These are phyloP conservation scores for Trissolcus brochymenae DNA, from an alignment of 2,888 invertebrate genomes.

Conservation along the genomic window DNA sequence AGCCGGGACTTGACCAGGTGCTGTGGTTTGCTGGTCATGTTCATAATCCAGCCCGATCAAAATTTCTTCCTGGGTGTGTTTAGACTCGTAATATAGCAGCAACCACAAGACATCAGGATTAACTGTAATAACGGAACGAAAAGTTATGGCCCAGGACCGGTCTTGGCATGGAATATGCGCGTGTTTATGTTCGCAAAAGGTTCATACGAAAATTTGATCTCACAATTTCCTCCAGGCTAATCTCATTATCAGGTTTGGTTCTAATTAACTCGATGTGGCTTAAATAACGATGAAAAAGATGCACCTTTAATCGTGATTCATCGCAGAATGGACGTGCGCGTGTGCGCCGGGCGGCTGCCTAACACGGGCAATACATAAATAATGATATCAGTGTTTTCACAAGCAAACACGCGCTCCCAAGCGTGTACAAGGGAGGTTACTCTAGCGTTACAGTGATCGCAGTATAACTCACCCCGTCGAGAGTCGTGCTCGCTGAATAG, in stretches of 20 bases:
- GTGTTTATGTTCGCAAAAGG: constrained; percentile 30
- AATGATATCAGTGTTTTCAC: constrained; percentile 74
- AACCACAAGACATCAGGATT: not conserved
- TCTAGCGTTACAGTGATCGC: constrained; percentile 62
- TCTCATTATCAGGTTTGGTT: constrained; percentile 51
- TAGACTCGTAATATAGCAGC: not conserved
- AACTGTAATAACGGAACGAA: not conserved
- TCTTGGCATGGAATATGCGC: not conserved
- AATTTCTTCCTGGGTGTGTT: not conserved
- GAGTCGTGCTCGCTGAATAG: constrained; percentile 68
- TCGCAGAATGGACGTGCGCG: constrained; percentile 44
- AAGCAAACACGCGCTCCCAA: constrained; percentile 65
- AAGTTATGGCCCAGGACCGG: not conserved
- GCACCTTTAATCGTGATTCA: constrained; percentile 48
- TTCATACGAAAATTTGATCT: constrained; percentile 36
- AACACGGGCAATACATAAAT: constrained; percentile 72
- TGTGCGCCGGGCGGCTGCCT: constrained; percentile 45
- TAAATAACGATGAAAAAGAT: constrained; percentile 54
- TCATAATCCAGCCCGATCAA: not conserved
- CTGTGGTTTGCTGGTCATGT: not conserved
- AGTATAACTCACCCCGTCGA: constrained; percentile 66
- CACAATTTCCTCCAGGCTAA: constrained; percentile 35
- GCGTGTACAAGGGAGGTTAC: constrained; percentile 69
- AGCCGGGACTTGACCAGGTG: no score
- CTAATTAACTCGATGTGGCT: constrained; percentile 51